These are phyloP conservation scores for Polyommatus icarus DNA, from an alignment of 2,888 invertebrate genomes.

Conservation along the genomic window DNA sequence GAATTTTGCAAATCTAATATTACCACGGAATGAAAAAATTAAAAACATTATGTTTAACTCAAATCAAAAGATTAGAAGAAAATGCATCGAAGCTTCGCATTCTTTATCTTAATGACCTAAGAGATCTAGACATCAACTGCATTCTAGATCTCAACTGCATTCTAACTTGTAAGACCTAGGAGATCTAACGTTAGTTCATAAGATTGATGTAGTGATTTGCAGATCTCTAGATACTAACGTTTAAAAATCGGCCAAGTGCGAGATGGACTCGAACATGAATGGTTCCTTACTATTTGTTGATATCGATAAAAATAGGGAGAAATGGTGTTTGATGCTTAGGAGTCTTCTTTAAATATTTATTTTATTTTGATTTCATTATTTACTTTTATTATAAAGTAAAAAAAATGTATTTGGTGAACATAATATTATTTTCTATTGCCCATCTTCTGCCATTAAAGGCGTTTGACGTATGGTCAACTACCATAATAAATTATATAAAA, in stretches of 20 bases:
- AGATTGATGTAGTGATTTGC: constrained; percentile 25
- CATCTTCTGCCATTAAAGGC: too few species aligned
- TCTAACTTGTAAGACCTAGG: background rate
- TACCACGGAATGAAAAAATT: too few species aligned
- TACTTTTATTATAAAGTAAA: too few species aligned
- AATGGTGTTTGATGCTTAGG: background rate
- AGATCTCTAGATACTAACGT: constrained; percentile 9
- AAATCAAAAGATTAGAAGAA: background rate
- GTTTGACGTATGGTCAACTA: background rate
- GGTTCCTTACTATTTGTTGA: background rate
- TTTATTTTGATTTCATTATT: too few species aligned
- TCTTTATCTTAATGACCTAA: constrained; percentile 1
- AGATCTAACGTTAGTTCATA: background rate
- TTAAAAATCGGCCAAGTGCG: background rate
- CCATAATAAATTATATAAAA: too few species aligned
- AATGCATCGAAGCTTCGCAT: background rate
- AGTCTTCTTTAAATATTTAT: too few species aligned
- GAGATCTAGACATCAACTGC: constrained; percentile 4
- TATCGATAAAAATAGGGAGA: background rate
- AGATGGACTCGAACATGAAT: background rate
- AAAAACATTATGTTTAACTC: background rate
- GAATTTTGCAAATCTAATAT: too few species aligned
- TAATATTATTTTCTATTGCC: too few species aligned
- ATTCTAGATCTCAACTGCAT: constrained; percentile 16
- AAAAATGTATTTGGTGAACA: too few species aligned